phyloP scores from a whole-genome alignment of 2,113 vertebrate species.

The Bettongia penicillata region DNA sequence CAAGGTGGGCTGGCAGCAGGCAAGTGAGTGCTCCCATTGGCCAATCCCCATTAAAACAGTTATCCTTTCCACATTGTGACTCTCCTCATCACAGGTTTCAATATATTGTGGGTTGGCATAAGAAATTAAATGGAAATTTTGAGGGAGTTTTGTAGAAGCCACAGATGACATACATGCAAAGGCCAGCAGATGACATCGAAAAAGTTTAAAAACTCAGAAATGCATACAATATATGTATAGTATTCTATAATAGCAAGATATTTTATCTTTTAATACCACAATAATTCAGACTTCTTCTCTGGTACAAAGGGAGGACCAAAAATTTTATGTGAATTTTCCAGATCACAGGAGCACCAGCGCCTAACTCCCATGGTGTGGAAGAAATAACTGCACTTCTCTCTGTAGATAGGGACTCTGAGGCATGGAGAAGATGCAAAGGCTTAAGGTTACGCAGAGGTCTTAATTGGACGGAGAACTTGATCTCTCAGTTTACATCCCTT shows the following conservation, averaged over 20 bases:
- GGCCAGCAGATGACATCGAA: not conserved
- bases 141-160: not conserved
- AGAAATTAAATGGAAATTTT: not conserved
- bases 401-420: not conserved
- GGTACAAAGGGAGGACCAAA: not conserved
- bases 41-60: not conserved
- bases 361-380: not conserved
- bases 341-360: not conserved
- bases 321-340: not conserved
- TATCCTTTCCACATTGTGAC: not conserved
- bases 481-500: not conserved
- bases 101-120: not conserved
- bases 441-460: not conserved
- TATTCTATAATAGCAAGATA: not conserved
- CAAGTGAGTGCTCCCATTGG: not conserved
- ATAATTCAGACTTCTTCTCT: not conserved
- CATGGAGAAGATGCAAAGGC: not conserved
- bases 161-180: not conserved
- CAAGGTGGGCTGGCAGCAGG: not conserved
- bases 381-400: conserved; percentile 13
- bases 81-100: not conserved
- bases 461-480: not conserved
- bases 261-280: not conserved
- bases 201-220: not conserved
- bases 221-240: not conserved